These are phyloP conservation scores for Eriosoma lanigerum DNA, from an alignment of 1,140 invertebrate genomes.

Conservation along the genomic window DNA sequence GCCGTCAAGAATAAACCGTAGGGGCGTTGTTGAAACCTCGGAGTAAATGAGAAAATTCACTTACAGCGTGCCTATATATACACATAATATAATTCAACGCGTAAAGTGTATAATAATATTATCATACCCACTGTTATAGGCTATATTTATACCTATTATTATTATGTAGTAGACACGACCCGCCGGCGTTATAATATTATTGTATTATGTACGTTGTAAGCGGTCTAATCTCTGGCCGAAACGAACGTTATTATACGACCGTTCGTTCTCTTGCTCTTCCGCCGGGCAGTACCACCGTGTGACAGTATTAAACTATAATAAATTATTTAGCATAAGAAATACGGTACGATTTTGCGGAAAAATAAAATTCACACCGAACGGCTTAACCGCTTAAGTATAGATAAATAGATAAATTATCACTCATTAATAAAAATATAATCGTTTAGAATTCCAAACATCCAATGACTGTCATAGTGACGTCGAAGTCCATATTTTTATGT, in stretches of 20 bases:
- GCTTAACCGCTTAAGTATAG: too few relatives aligned
- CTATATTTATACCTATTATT: too few relatives aligned
- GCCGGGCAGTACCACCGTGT: neutral
- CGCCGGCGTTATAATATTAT: neutral
- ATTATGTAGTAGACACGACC: conserved; percentile 1
- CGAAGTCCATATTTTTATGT: too few relatives aligned
- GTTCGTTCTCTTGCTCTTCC: neutral
- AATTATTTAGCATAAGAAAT: too few relatives aligned
- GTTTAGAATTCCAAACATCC: too few relatives aligned
- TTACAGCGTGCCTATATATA: too few relatives aligned
- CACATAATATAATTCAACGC: conserved; percentile 33
- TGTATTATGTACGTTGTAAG: conserved; percentile 10
- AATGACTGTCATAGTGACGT: too few relatives aligned
- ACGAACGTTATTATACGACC: neutral
- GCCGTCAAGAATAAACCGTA: conserved; percentile 18
- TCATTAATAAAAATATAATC: too few relatives aligned
- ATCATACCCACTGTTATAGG: neutral
- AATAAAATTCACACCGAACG: too few relatives aligned
- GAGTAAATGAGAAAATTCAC: conserved; percentile 35
- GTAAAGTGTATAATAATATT: neutral
- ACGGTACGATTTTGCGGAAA: too few relatives aligned
- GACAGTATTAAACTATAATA: neutral
- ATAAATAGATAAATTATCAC: too few relatives aligned
- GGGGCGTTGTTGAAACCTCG: conserved; percentile 28
- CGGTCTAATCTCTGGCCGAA: conserved; percentile 16